phyloP scores from a whole-genome alignment of 2,797 vertebrate genomes.

The Dipus sagitta region DNA sequence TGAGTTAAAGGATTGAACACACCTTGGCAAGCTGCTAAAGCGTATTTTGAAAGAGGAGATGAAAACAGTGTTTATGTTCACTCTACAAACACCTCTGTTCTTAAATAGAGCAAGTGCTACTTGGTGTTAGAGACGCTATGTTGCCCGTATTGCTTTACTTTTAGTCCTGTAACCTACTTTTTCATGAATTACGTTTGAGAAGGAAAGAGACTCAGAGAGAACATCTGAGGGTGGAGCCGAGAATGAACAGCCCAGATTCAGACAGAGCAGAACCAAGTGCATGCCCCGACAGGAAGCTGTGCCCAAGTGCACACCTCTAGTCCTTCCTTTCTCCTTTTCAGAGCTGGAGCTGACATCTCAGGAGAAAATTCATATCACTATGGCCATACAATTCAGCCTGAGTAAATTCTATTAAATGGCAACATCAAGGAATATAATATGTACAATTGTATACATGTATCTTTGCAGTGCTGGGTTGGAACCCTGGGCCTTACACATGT shows the following conservation, averaged over 20 bases:
- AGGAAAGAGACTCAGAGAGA: background rate
- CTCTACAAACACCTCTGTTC: constrained; percentile 60
- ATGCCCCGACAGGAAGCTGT: constrained; percentile 17
- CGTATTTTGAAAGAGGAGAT: constrained; percentile 60
- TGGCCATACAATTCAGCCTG: constrained; percentile 24
- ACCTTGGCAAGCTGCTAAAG: constrained; percentile 64
- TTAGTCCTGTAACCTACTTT: constrained; percentile 13
- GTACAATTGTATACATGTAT: background rate
- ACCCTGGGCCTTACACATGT: too few relatives aligned
- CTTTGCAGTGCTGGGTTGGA: background rate
- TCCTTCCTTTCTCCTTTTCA: constrained; percentile 55
- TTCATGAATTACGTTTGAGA: constrained; percentile 48
- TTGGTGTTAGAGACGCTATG: constrained; percentile 44
- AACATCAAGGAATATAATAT: constrained; percentile 4
- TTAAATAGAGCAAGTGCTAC: background rate
- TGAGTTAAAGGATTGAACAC: constrained; percentile 34
- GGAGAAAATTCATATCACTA: constrained; percentile 63
- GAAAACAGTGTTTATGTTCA: constrained; percentile 33
- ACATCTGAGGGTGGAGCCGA: background rate
- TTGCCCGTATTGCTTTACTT: background rate
- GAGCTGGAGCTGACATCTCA: constrained; percentile 72
- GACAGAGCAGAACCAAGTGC: constrained; percentile 33
- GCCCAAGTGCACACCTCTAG: background rate
- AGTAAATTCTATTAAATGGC: constrained; percentile 4
- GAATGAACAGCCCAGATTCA: background rate